A percentile compares a stretch with the other conserved stretches of the same genome.
These are phyloP conservation scores for Aythya baeri DNA, from an alignment of 2,113 vertebrate species.

Conservation along the genomic window DNA sequence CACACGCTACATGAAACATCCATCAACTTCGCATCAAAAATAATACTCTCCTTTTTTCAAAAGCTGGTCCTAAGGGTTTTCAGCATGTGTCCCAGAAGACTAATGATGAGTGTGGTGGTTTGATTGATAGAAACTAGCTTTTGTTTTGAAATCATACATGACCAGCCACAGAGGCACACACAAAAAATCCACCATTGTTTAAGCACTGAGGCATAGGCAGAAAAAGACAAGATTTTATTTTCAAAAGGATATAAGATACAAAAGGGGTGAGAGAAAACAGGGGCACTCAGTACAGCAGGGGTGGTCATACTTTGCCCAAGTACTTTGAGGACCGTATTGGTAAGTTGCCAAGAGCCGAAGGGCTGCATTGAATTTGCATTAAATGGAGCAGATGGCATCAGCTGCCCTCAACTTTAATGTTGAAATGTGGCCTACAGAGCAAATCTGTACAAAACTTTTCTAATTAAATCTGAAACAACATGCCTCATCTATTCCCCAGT, in stretches of 20 bases:
- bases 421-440: conserved; percentile 69
- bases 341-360: conserved; percentile 59
- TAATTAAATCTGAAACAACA: conserved; percentile 69
- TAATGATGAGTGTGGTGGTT: conserved; percentile 47
- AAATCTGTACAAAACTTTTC: conserved; percentile 71
- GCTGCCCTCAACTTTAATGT: conserved; percentile 69
- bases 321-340: conserved; percentile 18
- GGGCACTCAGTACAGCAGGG: conserved; percentile 25
- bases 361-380: conserved; percentile 67
- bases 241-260: not conserved
- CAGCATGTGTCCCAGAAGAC: conserved; percentile 62
- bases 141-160: conserved; percentile 46
- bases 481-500: conserved; percentile 55
- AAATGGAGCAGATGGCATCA: conserved; percentile 68
- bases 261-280: not conserved
- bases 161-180: conserved; percentile 4
- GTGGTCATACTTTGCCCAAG: conserved; percentile 45
- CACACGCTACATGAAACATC: conserved; percentile 62
- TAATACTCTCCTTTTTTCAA: conserved; percentile 54
- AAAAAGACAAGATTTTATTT: not conserved
- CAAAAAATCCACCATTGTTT: conserved; percentile 29
- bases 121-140: conserved; percentile 54
- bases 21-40: conserved; percentile 70
- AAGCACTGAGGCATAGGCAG: not conserved
- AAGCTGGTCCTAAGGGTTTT: conserved; percentile 64